phyloP scores from a whole-genome alignment of 1,140 invertebrate species.

The Lucilia sericata region DNA sequence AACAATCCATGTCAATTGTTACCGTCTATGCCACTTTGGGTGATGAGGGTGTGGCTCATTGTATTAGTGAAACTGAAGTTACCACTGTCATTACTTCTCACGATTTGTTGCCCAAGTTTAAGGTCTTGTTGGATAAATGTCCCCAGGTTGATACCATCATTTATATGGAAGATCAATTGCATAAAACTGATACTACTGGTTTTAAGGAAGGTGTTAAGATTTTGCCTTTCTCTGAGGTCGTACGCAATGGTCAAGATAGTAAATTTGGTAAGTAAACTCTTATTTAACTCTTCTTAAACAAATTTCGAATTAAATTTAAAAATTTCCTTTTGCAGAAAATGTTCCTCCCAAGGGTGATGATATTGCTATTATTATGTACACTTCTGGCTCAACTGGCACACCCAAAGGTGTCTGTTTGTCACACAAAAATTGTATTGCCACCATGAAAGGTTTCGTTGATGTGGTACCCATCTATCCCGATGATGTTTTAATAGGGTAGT shows the following conservation, averaged over 20 bases:
- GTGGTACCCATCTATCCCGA: conserved; percentile 77
- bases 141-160: conserved; percentile 83
- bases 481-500: conserved; percentile 87
- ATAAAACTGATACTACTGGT: conserved; percentile 75
- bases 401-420: conserved; percentile 90
- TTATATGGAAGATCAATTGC: conserved; percentile 90
- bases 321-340: conserved; percentile 64
- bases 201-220: conserved; percentile 78
- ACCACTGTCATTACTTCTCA: conserved; percentile 89
- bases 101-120: conserved; percentile 91
- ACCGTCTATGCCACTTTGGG: conserved; percentile 97
- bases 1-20: conserved; percentile 92
- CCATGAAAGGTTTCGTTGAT: conserved; percentile 89
- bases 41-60: conserved; percentile 95
- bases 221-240: conserved; percentile 74
- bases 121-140: conserved; percentile 77
- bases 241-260: conserved; percentile 67
- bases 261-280: conserved; percentile 59
- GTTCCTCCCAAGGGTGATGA: conserved; percentile 78
- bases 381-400: conserved; percentile 92
- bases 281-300: not conserved
- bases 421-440: conserved; percentile 91
- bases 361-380: conserved; percentile 96
- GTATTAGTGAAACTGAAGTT: conserved; percentile 96
- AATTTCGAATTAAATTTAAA: conserved; percentile 15